Evolutionary conservation across 2,113 vertebrate genomes (phyloP).

Genomic region (Centrocercus urophasianus): DNA sequence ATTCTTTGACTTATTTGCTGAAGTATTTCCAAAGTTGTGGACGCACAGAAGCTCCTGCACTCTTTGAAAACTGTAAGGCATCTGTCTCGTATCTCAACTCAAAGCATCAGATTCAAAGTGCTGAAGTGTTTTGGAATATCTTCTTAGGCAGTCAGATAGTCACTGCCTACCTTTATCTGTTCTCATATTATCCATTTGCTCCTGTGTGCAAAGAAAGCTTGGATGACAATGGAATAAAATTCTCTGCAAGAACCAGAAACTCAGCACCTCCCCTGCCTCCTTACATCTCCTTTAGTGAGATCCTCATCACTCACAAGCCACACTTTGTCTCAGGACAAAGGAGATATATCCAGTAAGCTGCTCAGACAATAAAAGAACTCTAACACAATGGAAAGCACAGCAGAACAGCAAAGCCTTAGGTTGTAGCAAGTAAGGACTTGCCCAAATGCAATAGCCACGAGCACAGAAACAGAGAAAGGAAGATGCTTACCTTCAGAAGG

Average conservation of each 20-base stretch:
- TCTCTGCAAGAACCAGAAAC: not conserved
- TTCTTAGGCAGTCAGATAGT: not conserved
- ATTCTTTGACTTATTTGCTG: not conserved
- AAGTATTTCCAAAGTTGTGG: not conserved
- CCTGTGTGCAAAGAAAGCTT: not conserved
- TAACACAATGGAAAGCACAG: too few relatives aligned
- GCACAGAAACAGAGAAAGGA: too few relatives aligned
- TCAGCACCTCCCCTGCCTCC: fast-evolving
- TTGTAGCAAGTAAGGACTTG: too few relatives aligned
- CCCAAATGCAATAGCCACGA: too few relatives aligned
- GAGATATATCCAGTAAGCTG: not conserved
- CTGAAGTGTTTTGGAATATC: not conserved
- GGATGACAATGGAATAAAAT: not conserved
- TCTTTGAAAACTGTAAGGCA: not conserved
- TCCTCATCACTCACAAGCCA: not conserved
- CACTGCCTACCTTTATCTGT: not conserved
- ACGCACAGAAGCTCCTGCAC: not conserved
- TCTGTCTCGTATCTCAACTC: not conserved
- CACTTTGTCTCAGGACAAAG: too few relatives aligned
- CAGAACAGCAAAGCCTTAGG: too few relatives aligned
- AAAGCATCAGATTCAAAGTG: not conserved
- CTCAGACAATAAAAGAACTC: fast-evolving
- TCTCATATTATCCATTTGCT: not conserved
- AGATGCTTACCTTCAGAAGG: too few relatives aligned
- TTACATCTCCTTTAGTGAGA: not conserved